A percentile compares a stretch with the other conserved stretches of the same genome.
Conservation (phyloP, 1,140 invertebrate genomes). For the Lasioglossum baleicum region DNA sequence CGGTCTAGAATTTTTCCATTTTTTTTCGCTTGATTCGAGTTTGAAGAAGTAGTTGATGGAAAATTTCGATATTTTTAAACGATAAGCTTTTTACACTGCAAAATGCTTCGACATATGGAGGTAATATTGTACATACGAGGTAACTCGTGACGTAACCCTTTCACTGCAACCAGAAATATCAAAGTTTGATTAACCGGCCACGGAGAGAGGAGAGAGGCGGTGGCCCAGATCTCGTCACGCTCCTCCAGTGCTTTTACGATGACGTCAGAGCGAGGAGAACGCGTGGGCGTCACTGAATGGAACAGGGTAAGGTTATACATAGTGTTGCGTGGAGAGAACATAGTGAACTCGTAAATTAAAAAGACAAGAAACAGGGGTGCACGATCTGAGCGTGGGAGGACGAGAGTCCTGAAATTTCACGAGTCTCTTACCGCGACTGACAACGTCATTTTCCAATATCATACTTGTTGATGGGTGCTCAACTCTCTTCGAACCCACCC, state of each 20-base stretch:
- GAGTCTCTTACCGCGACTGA: too few relatives aligned
- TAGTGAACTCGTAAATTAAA: background rate
- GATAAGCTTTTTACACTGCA: background rate
- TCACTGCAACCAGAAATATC: background rate
- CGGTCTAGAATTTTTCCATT: too few relatives aligned
- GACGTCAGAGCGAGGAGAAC: slow-evolving; percentile 58
- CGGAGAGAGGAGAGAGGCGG: background rate
- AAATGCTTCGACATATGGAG: background rate
- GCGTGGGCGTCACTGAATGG: slow-evolving; percentile 64
- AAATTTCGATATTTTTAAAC: too few relatives aligned
- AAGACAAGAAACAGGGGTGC: background rate
- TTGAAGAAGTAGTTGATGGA: too few relatives aligned
- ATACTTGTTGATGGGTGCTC: too few relatives aligned
- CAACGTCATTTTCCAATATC: too few relatives aligned
- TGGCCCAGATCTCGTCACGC: slow-evolving; percentile 15
- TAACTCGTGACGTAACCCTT: background rate
- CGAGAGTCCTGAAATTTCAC: background rate
- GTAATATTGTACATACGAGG: background rate
- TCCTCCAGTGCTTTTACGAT: slow-evolving; percentile 49
- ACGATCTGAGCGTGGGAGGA: background rate
- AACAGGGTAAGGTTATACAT: slow-evolving; percentile 25
- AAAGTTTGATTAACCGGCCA: background rate
- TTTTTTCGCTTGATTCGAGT: too few relatives aligned
- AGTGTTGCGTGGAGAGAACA: too few relatives aligned
- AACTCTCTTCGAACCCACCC: too few relatives aligned